Conservation (phyloP, 2,113 vertebrate genomes). For the Alectura lathami region DNA sequence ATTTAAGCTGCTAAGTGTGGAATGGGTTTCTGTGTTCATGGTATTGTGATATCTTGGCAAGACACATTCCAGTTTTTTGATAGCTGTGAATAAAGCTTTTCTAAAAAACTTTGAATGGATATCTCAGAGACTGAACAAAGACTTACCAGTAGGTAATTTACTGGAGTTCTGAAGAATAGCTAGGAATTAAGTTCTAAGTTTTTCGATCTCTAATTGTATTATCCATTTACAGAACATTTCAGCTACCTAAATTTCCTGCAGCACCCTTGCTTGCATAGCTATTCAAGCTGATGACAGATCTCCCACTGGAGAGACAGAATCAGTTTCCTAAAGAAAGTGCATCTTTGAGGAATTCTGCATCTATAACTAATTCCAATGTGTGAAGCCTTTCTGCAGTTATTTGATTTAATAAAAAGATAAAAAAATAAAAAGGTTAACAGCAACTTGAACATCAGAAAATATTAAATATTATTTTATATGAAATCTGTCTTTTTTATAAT, state of each 20-base stretch:
- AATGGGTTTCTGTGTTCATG: neutral
- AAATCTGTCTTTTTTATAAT: neutral
- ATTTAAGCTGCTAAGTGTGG: neutral
- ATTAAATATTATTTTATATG: neutral
- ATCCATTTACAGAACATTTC: neutral
- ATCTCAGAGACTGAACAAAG: neutral
- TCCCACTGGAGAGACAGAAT: neutral
- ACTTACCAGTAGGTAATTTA: neutral
- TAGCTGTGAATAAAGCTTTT: neutral
- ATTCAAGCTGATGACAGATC: neutral
- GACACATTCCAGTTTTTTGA: neutral
- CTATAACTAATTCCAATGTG: neutral
- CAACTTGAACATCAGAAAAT: neutral
- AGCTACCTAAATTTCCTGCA: neutral
- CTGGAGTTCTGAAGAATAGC: neutral
- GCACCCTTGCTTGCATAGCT: neutral
- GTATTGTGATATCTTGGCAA: neutral
- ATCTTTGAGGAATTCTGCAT: neutral
- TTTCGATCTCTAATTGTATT: neutral
- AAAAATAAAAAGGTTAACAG: neutral
- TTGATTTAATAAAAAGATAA: neutral
- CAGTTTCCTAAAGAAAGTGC: neutral
- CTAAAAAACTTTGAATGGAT: neutral
- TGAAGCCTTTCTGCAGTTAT: neutral
- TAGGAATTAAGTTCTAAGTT: neutral